Evolutionary conservation across 2,113 vertebrate species (phyloP).

Genomic region (Pygoscelis adeliae): DNA sequence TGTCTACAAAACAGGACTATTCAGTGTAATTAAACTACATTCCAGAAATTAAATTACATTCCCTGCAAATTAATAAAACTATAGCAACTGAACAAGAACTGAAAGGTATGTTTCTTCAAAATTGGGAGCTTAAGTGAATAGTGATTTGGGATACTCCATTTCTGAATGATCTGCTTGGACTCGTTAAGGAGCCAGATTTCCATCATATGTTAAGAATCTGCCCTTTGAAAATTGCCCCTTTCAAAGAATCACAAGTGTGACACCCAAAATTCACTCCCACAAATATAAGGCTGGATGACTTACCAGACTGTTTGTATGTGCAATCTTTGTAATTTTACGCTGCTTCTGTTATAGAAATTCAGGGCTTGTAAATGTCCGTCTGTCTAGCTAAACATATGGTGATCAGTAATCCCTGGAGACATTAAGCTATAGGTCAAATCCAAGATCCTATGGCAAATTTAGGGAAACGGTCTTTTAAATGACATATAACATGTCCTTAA

Average conservation of each 20-base stretch:
- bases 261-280: background rate
- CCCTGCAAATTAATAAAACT: background rate
- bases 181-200: background rate
- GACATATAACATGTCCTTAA: background rate
- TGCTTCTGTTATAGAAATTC: background rate
- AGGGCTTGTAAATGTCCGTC: conserved; percentile 5
- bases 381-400: conserved; percentile 29
- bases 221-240: background rate
- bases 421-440: conserved; percentile 1
- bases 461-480: conserved; percentile 42
- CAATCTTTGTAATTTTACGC: background rate
- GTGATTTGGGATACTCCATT: background rate
- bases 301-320: background rate
- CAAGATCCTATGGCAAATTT: background rate
- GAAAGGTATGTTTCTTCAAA: background rate
- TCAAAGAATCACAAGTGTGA: background rate
- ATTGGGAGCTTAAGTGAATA: background rate
- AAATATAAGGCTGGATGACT: background rate
- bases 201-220: background rate
- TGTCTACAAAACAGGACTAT: background rate
- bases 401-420: conserved; percentile 13
- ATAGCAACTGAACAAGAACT: background rate
- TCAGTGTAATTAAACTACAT: background rate
- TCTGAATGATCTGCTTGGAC: background rate
- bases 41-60: background rate